Evolutionary conservation across 1,140 invertebrate species (phyloP), one percentile per base, ranked within the genome.

Genomic region (Solen grandis): DNA sequence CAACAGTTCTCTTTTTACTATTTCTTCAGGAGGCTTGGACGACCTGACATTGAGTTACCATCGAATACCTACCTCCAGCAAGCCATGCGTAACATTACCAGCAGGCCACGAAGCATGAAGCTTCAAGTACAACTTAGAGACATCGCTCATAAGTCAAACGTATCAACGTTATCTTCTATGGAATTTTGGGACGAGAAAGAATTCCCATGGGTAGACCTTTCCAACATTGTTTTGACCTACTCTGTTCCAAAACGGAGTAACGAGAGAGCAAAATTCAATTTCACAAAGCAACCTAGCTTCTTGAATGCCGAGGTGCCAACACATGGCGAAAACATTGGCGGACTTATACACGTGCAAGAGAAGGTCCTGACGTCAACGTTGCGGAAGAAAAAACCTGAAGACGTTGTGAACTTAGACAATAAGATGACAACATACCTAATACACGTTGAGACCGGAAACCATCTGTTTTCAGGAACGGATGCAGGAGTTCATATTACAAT

Each of bases 391-490:
- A 52, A 60, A 27, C 41, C 41, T 19, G 68, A 63, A 27, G 41
- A 29, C 8, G 38, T n/a, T 29, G 5, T 5, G 1, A 5, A 25
- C 1, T 16, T 36, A n/a, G 33, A 25, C 29, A 19, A 29, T 0
- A 79, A 72, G 35, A 54, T 29, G 22, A 79, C 77, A 14, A 79
- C 77, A 8, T 79, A 33, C 31, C 38, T 79, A n/a, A 65, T 79
- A 5, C 77, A 79, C 35, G 77, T 79, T 10, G 77, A 79, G 35
- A 79, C 77, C 1, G 77, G 77, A 3, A 62, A 79, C 38, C 77
- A 79, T 59, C 14, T 79, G 55, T 70, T 70, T 33, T 70, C 77
- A 16, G 77, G 68, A 36, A 79, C 77, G 52, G 68, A 79, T 35
- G 77, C 77, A 29, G 77, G 66, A 8, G 77, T 79, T 22, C 72